These are phyloP conservation scores for Drosophila cardini DNA, from an alignment of 1,140 invertebrate genomes.

Conservation along the genomic window DNA sequence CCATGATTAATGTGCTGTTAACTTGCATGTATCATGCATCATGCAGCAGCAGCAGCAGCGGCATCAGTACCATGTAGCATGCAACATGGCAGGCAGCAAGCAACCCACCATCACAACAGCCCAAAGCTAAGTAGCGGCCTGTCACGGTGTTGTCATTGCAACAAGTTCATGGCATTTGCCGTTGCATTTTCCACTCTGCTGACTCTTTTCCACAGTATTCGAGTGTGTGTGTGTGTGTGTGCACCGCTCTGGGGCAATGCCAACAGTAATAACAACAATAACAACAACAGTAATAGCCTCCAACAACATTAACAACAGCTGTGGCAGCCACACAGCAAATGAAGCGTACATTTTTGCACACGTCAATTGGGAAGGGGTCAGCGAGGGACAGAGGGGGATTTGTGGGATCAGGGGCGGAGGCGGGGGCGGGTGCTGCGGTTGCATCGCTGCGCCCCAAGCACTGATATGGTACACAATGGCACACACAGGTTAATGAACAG, in stretches of 20 bases:
- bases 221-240: background rate
- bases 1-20: conserved; percentile 77
- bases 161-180: conserved; percentile 74
- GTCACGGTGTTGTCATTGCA: conserved; percentile 61
- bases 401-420: background rate
- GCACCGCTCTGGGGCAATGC: conserved; percentile 53
- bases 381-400: background rate
- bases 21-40: conserved; percentile 60
- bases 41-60: conserved; percentile 37
- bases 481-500: conserved; percentile 62
- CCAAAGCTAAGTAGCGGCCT: conserved; percentile 51
- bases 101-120: conserved; percentile 27
- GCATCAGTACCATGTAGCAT: conserved; percentile 20
- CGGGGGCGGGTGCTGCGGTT: background rate
- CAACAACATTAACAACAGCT: conserved; percentile 55
- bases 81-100: background rate
- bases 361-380: conserved; percentile 27
- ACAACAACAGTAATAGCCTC: conserved; percentile 18
- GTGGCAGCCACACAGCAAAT: conserved; percentile 65
- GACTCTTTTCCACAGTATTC: conserved; percentile 42
- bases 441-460: conserved; percentile 54
- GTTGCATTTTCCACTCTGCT: conserved; percentile 61
- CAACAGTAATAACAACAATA: conserved; percentile 42
- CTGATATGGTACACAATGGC: conserved; percentile 55
- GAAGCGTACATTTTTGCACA: conserved; percentile 70